Base-by-base conservation (phyloP, 1,140 invertebrate genomes). In the Aphelenchoides fujianensis region DNA sequence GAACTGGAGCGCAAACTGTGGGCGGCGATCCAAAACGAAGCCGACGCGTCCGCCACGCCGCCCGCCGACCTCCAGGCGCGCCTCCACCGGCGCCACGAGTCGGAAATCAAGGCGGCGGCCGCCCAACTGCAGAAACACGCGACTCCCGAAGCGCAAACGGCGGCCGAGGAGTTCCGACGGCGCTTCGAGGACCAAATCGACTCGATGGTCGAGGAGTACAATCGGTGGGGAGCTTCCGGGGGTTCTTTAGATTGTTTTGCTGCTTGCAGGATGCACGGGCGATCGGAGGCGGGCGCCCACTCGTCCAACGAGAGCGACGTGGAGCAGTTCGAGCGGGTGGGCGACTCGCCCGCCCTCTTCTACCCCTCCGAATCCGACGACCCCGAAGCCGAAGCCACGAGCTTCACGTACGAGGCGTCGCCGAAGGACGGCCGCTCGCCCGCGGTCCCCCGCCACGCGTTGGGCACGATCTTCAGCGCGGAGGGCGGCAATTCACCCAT, bases 271-370 rank as follows among this genome's bases (percentile, higher is more conserved):
- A 16, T 59, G 34, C 19, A 7, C 34, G 19, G 55, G 7, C 55
- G 55, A 59, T 23, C 7, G 34, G 55, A 19, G 7, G 55, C 55
- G 7, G 55, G 55, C 5, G 55, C 55, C 34, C 55, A 59, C 23
- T 59, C 55, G 55, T 59, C 55, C 23, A 66, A 66, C 31, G 63
- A 66, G 30, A 66, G 63, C 34, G 63, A 66, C 32, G 12, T 35
- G n/a, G 63, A 66, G 12, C 63, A 66, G 16, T 66, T 66, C 31
- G 63, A 66, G 53, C 63, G 53, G 53, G 12, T 37, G 2, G n/a
- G 36, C 16, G 63, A 30, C 31, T 66, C 63, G 30, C 63, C 63
- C 1, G 31, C 31, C 12, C 5, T 59, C 5, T 66, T 66, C 31
- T 66, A 66, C 31, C 63, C 63, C 9, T 23, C 36, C 7, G 63